Evolutionary conservation across 2,113 vertebrate genomes (phyloP).

Genomic region (Taurulus bubalis): DNA sequence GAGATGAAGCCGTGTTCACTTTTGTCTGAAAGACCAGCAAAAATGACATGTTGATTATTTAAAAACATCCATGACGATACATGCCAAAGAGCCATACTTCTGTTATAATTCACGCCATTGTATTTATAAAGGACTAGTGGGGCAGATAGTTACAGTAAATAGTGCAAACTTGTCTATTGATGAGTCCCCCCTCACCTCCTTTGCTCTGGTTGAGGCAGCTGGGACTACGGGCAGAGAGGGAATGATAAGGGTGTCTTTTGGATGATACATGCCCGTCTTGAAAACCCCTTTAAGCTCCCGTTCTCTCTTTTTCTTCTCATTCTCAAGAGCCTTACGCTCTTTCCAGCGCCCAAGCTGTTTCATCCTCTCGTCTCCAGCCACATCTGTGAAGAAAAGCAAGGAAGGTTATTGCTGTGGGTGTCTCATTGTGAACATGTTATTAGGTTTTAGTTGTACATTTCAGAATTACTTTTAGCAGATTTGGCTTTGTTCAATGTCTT

Average conservation of each 20-base stretch:
- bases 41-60: not conserved
- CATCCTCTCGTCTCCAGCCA: slow-evolving; percentile 80
- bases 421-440: not conserved
- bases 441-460: not conserved
- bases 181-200: slow-evolving; percentile 77
- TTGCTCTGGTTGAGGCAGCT: slow-evolving; percentile 59
- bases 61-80: not conserved
- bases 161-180: not conserved
- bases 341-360: slow-evolving; percentile 92
- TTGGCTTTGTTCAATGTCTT: slow-evolving; percentile 29
- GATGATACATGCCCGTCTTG: slow-evolving; percentile 89
- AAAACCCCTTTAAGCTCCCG: slow-evolving; percentile 88
- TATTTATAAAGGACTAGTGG: not conserved
- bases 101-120: not conserved
- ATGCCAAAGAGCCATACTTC: not conserved
- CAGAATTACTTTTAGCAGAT: slow-evolving; percentile 60
- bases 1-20: not conserved
- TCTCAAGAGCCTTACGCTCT: slow-evolving; percentile 89
- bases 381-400: slow-evolving; percentile 17
- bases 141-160: not conserved
- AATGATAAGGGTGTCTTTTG: slow-evolving; percentile 67
- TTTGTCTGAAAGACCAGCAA: slow-evolving; percentile 43
- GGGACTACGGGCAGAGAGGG: slow-evolving; percentile 40
- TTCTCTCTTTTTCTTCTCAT: slow-evolving; percentile 88
- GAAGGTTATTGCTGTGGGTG: not conserved